phyloP scores from a whole-genome alignment of 2,797 vertebrate genomes.

The Sebastes diploproa region DNA sequence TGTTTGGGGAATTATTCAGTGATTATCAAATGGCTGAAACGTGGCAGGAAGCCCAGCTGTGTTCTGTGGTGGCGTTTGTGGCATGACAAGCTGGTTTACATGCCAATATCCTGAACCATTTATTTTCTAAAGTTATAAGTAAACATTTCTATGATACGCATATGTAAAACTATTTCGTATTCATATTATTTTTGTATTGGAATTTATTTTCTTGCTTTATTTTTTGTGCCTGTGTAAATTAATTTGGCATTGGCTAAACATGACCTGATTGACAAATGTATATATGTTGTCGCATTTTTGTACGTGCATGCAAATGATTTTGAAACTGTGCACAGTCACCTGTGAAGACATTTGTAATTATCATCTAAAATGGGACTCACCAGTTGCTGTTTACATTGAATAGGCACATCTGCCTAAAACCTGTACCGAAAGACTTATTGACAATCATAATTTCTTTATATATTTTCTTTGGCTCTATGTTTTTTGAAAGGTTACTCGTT shows the following conservation, averaged over 20 bases:
- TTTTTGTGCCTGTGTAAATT: constrained; percentile 14
- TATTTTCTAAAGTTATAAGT: constrained; percentile 10
- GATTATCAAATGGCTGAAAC: constrained; percentile 10
- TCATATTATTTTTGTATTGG: constrained; percentile 39
- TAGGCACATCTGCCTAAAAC: constrained; percentile 42
- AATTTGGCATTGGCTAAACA: background rate
- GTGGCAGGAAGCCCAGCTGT: background rate
- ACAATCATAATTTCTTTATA: constrained; percentile 16
- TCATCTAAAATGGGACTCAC: constrained; percentile 31
- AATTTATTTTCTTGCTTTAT: constrained; percentile 4
- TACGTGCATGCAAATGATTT: constrained; percentile 19
- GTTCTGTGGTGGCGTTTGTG: background rate
- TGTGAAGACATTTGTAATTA: constrained; percentile 22
- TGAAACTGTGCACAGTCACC: constrained; percentile 7
- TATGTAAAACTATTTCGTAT: background rate
- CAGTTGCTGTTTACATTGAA: constrained; percentile 71
- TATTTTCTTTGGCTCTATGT: constrained; percentile 26
- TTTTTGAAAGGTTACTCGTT: constrained; percentile 24
- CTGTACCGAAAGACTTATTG: constrained; percentile 33
- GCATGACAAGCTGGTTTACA: constrained; percentile 13
- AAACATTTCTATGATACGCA: constrained; percentile 13
- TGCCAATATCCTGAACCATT: constrained; percentile 18
- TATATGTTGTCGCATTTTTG: constrained; percentile 26
- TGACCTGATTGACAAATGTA: constrained; percentile 19
- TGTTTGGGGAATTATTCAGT: constrained; percentile 26